phyloP scores from a whole-genome alignment of 1,140 invertebrate genomes.

The Brachionus asplanchnoidis region DNA sequence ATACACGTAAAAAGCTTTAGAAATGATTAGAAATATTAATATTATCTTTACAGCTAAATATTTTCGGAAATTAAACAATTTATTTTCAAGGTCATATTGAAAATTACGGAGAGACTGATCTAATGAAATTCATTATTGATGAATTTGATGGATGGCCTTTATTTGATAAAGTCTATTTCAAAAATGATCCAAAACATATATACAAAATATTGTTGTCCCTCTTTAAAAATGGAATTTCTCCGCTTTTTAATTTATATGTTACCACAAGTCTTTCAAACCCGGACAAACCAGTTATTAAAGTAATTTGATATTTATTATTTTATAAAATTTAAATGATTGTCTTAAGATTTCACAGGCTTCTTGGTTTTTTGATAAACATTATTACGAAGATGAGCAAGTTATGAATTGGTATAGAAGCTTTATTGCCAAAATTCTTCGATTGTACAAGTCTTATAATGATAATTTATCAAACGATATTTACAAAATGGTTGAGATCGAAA shows the following conservation, averaged over 20 bases:
- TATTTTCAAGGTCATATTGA: constrained; percentile 59
- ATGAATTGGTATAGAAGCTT: background rate
- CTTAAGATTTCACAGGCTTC: constrained; percentile 7
- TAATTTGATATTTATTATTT: background rate
- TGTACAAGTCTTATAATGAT: background rate
- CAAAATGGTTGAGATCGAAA: constrained; percentile 35
- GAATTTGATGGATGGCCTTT: constrained; percentile 80
- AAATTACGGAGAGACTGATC: constrained; percentile 66
- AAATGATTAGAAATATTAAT: too few species aligned
- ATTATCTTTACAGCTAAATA: too few species aligned
- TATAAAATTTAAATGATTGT: background rate
- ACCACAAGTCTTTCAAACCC: background rate
- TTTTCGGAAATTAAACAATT: too few species aligned
- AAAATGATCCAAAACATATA: background rate
- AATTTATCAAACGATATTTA: constrained; percentile 20
- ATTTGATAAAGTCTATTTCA: constrained; percentile 54
- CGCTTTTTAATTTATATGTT: constrained; percentile 1
- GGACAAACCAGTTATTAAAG: background rate
- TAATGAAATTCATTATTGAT: constrained; percentile 65
- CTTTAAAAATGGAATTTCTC: constrained; percentile 6
- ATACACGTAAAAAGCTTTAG: too few species aligned
- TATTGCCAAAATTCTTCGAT: background rate
- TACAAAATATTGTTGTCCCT: background rate
- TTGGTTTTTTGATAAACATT: constrained; percentile 16
- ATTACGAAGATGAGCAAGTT: constrained; percentile 6